Evolutionary conservation across 2,888 invertebrate genomes (phyloP), one percentile per base, ranked within the genome.

Genomic region (Habroteleia sp.): DNA sequence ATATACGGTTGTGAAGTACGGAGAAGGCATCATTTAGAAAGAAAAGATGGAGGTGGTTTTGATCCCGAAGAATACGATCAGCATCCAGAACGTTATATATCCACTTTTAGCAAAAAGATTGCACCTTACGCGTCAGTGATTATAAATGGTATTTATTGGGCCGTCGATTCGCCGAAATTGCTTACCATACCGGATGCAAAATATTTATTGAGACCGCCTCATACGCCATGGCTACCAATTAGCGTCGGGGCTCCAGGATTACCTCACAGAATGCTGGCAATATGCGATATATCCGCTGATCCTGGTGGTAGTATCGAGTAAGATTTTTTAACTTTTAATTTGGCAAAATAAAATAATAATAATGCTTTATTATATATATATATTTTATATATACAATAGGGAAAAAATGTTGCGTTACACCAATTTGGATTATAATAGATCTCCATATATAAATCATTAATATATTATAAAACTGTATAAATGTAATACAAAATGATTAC

Each of bases 101-200:
- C 99, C 1, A 97, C 95, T 0, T 99, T 99, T 87, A 97, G 96
- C 79, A 96, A 96, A 85, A 97, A 95, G 92, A 97, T 99, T 79
- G 99, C 99, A 0, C 98, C 99, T 0, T 98, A 97, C 87, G 97
- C 98, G 0, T 97, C 98, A 0, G 97, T 98, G 0, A 94, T 99
- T 71, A 92, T 99, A 37, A 99, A 99, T 87, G 97, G 99, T 17
- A 99, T 99, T 82, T 99, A 99, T 89, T 99, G 98, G 98, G 98
- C 98, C 0, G 96, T 97, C 0, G 96, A 96, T 82, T 96, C 98
- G 77, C 99, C 99, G 0, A 97, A 98, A 85, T 89, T 99, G 20
- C 91, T 99, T 52, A 97, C 98, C 1, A 97, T 99, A 79, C 99
- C 99, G 0, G 99, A 99, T 88, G 99, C 99, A 0, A 99, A 99